Evolutionary conservation across 2,888 invertebrate genomes (phyloP).

Genomic region (Linyphia triangularis): DNA sequence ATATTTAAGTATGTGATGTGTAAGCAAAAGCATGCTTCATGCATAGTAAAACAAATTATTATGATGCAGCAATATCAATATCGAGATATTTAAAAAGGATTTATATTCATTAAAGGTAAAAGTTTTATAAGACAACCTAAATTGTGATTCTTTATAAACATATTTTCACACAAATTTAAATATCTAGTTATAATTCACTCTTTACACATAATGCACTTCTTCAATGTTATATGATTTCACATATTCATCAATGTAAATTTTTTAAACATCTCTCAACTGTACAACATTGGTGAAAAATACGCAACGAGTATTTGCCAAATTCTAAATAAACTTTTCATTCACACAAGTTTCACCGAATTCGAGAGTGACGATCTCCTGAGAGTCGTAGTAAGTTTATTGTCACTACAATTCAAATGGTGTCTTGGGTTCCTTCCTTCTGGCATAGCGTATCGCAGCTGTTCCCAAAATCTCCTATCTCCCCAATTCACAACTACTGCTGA

Average conservation of each 20-base stretch:
- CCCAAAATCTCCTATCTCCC: slow-evolving; percentile 96
- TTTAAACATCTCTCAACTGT: slow-evolving; percentile 49
- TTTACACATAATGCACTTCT: background rate
- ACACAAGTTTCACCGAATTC: slow-evolving; percentile 73
- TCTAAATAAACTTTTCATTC: slow-evolving; percentile 22
- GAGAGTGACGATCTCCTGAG: slow-evolving; percentile 66
- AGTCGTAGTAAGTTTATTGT: slow-evolving; percentile 64
- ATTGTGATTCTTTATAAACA: slow-evolving; percentile 10
- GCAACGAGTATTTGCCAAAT: slow-evolving; percentile 17
- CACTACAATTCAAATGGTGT: slow-evolving; percentile 61
- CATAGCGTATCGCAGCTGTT: slow-evolving; percentile 91
- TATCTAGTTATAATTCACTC: background rate
- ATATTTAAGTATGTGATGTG: no score
- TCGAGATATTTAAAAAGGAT: background rate
- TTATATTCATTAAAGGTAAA: background rate
- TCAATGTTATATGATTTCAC: background rate
- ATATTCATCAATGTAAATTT: background rate
- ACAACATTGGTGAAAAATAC: slow-evolving; percentile 49
- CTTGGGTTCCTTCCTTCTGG: slow-evolving; percentile 82
- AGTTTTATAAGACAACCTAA: slow-evolving; percentile 4
- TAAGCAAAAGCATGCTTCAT: no score
- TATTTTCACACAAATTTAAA: background rate
- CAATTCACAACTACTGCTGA: slow-evolving; percentile 90
- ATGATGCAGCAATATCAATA: background rate
- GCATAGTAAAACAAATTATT: background rate